Evolutionary conservation across 2,113 vertebrate species (phyloP), one percentile per base, ranked within the genome.

Genomic region (Lamprotornis superbus): DNA sequence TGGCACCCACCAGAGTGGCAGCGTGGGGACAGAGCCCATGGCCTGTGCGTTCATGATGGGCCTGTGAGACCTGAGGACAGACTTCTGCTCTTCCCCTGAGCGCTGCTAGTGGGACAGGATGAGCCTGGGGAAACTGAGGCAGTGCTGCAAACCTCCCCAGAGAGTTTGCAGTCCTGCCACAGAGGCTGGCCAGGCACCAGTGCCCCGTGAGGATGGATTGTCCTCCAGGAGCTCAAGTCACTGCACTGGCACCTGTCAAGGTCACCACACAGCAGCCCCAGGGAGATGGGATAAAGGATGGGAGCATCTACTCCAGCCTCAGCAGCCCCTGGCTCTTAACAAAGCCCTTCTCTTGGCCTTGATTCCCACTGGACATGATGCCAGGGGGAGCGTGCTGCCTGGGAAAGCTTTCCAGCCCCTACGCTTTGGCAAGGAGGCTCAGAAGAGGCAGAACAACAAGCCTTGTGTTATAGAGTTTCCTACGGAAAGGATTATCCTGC

Each of bases 71-170:
- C 9, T 2, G 1, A 25, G 57, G 59, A 37, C 20, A 16, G 57
- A 31, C 37, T 46, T 11, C 50, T 83, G 49, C 60, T 49, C 50
- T 35, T 61, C 25, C 18, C 31, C 25, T 1, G 17, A 14, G 33
- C 0, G 0, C 7, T 80, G 57, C 42, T 23, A 12, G 31, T 0
- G 0, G n/a, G 59, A 31, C 27, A 33, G 23, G 47, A 55, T 1
- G 16, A 80, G 37, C 39, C n/a, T 28, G 53, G 71, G 82, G 76
- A 95, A 94, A 90, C 89, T 57, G 91, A 95, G 94, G 83, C 93
- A 88, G 81, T 0, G 0, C 63, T 56, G 69, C 7, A 8, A 81
- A 67, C 11, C 28, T 63, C 79, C 33, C 25, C 0, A 1, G 52
- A n/a, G 65, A 22, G n/a, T 31, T 17, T 56, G 22, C 65, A n/a